Conservation (phyloP, 2,797 vertebrate genomes). For the Acanthurus tractus region DNA sequence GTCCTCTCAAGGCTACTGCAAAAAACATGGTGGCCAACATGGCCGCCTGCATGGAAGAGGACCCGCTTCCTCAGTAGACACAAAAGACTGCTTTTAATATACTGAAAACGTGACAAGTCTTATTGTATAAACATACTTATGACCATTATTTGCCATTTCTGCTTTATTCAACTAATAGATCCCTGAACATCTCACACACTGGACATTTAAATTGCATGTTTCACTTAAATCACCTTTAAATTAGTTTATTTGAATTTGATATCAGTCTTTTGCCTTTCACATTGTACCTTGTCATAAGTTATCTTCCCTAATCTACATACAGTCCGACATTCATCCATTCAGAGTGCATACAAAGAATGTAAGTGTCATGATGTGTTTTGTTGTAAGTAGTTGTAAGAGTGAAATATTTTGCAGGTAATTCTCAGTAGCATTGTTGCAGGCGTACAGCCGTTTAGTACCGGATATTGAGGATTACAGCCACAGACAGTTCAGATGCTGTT, state of each 20-base stretch:
- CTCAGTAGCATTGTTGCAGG: conserved; percentile 18
- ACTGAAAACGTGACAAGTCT: no score
- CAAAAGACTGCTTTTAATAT: no score
- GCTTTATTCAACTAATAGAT: no score
- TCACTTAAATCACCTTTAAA: neutral
- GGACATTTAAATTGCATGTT: neutral
- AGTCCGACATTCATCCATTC: neutral
- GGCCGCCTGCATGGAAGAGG: no score
- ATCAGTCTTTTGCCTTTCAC: neutral
- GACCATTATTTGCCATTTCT: no score
- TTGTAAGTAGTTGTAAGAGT: conserved; percentile 7
- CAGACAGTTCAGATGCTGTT: conserved; percentile 28
- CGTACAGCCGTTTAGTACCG: neutral
- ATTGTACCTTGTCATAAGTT: neutral
- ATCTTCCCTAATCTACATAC: no score
- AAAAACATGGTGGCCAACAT: no score
- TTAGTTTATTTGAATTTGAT: neutral
- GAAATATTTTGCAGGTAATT: conserved; percentile 29
- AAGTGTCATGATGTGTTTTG: neutral
- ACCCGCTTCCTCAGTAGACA: no score
- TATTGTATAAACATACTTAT: no score
- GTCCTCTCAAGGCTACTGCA: no score
- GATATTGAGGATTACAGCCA: conserved; percentile 57
- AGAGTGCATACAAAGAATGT: neutral
- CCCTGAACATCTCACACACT: no score